Evolutionary conservation across 2,113 vertebrate species (phyloP).

Genomic region (Ailurus styani): DNA sequence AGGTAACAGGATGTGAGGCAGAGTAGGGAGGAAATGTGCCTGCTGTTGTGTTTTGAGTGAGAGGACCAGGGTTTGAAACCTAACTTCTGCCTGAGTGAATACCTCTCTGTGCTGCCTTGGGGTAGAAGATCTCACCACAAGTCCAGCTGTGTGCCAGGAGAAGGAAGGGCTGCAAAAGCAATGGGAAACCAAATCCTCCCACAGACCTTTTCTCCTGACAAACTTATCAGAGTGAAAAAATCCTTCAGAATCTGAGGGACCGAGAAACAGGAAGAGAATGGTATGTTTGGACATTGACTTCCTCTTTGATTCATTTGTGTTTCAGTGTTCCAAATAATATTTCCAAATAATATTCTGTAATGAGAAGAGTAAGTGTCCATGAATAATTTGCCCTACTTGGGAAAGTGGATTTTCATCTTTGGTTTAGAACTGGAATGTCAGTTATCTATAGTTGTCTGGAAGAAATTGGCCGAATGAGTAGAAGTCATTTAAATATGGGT

Average conservation of each 20-base stretch:
- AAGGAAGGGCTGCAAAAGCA: background rate
- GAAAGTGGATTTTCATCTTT: background rate
- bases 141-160: background rate
- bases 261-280: background rate
- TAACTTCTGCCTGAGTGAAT: background rate
- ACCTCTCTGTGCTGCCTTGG: background rate
- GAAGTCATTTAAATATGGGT: background rate
- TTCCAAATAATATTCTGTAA: background rate
- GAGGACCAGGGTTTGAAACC: background rate
- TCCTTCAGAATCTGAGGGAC: background rate
- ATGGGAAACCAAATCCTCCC: background rate
- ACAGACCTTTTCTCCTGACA: background rate
- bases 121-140: background rate
- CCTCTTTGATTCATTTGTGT: background rate
- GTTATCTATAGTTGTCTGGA: background rate
- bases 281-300: background rate
- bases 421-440: background rate
- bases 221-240: background rate
- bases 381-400: slow-evolving; percentile 8
- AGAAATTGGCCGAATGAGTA: background rate
- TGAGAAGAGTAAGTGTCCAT: background rate
- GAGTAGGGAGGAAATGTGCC: background rate
- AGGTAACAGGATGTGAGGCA: background rate
- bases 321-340: background rate
- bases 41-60: background rate